These are phyloP conservation scores for Echeneis naucrates DNA, from an alignment of 2,797 vertebrate species.

Conservation along the genomic window DNA sequence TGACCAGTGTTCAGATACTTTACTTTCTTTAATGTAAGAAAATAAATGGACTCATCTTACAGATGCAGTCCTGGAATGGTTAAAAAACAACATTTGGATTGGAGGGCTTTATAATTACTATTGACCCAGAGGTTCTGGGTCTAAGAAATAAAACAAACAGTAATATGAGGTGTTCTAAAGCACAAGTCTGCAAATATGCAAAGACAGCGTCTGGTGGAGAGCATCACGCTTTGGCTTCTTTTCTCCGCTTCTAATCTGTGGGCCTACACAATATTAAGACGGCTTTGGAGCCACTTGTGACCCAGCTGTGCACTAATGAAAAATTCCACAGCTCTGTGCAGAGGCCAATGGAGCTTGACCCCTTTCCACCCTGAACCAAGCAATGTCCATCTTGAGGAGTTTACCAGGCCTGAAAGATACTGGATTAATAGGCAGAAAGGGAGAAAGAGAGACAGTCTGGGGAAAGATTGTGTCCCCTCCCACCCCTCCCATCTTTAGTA, in stretches of 20 bases:
- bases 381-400: slow-evolving; percentile 93
- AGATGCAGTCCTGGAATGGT: slow-evolving; percentile 77
- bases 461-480: slow-evolving; percentile 82
- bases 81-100: slow-evolving; percentile 87
- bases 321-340: slow-evolving; percentile 95
- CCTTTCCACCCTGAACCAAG: slow-evolving; percentile 77
- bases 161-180: slow-evolving; percentile 90
- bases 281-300: slow-evolving; percentile 96
- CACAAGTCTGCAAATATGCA: slow-evolving; percentile 91
- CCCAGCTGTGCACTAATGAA: slow-evolving; percentile 99
- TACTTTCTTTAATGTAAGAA: slow-evolving; percentile 57
- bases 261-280: slow-evolving; percentile 97
- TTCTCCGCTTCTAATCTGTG: slow-evolving; percentile 88
- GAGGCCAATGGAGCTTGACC: slow-evolving; percentile 90
- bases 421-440: slow-evolving; percentile 91
- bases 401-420: slow-evolving; percentile 94
- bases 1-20: slow-evolving; percentile 18
- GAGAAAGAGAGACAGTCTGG: slow-evolving; percentile 87
- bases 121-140: slow-evolving; percentile 84
- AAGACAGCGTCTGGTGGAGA: slow-evolving; percentile 89
- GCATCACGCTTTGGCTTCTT: slow-evolving; percentile 88
- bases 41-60: slow-evolving; percentile 69
- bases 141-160: slow-evolving; percentile 89
- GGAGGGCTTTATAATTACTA: slow-evolving; percentile 86
- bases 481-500: slow-evolving; percentile 81